Base-by-base conservation (phyloP, 2,888 invertebrate genomes). In the Eristalis pertinax region DNA sequence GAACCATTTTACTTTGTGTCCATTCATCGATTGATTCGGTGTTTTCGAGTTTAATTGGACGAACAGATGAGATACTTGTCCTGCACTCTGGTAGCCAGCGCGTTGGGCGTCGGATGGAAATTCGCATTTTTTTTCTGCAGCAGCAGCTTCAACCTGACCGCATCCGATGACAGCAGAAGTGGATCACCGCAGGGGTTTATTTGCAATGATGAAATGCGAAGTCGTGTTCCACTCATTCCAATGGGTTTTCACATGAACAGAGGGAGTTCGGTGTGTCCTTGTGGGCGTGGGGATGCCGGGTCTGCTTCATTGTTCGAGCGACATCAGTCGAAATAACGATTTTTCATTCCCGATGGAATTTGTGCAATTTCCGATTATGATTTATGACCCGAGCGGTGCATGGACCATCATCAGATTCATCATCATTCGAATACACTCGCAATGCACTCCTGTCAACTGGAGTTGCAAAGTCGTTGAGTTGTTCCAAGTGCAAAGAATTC, bases 41-140 rank as follows among this genome's bases (percentile, higher is more conserved):
- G 79, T 87, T 87, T 72, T 56, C 67, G 67, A 65, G 69, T 73
- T 84, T 80, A 84, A 84, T 87, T 76, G 79, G 69, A 84, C 74
- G 68, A 80, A 63, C 80, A 77, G 68, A 80, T 73, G 76, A 73
- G 68, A 77, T 70, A 67, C 38, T 84, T 56, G 65, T 50, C 67
- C 78, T 19, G 68, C 73, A 86, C 26, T 64, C 60, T 64, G 68
- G 26, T 73, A 69, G 77, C 72, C 58, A 29, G 65, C 65, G 29
- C 7, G n/a, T n/a, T n/a, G n/a, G 7, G n/a, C 7, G 50, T 58
- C 22, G 63, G 43, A 38, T 63, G 24, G 50, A 10, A 15, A 29
- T 26, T n/a, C 22, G 38, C 13, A 35, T n/a, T 73, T 73, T 26
- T 65, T 69, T 75, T n/a, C n/a, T n/a, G n/a, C n/a, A n/a, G n/a